Percentiles rank a stretch among this genome's conserved stretches.
These are phyloP conservation scores for Xylocampa areola DNA, from an alignment of 2,888 invertebrate species.

Conservation along the genomic window DNA sequence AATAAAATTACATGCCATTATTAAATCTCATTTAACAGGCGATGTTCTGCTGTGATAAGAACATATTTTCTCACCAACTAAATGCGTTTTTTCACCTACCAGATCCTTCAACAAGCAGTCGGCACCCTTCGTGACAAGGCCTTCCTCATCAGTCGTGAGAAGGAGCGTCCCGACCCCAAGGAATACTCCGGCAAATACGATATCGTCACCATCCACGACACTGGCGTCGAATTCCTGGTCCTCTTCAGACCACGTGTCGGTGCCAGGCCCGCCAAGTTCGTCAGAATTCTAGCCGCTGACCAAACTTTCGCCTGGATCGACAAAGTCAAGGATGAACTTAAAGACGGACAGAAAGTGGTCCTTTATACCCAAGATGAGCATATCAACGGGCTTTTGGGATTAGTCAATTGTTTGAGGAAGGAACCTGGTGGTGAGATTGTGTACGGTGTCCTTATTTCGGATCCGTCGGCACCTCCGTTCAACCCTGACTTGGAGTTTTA, in stretches of 20 bases:
- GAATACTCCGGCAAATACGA: slow-evolving; percentile 81
- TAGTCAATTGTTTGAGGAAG: slow-evolving; percentile 95
- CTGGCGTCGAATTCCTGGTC: slow-evolving; percentile 87
- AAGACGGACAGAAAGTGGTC: slow-evolving; percentile 88
- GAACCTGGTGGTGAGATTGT: slow-evolving; percentile 93
- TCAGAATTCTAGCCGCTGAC: slow-evolving; percentile 80
- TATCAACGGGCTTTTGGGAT: slow-evolving; percentile 95
- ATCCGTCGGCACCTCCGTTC: slow-evolving; percentile 91
- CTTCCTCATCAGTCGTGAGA: slow-evolving; percentile 91
- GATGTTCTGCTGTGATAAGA: too few relatives aligned
- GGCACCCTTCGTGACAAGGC: slow-evolving; percentile 89
- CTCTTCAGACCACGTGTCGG: slow-evolving; percentile 86
- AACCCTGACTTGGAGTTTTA: slow-evolving; percentile 91
- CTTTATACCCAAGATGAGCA: slow-evolving; percentile 92
- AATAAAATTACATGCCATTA: too few relatives aligned
- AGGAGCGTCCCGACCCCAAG: slow-evolving; percentile 81
- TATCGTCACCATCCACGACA: slow-evolving; percentile 84
- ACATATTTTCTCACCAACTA: too few relatives aligned
- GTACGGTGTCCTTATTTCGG: slow-evolving; percentile 91
- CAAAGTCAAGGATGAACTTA: slow-evolving; percentile 81
- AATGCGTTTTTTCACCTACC: not conserved
- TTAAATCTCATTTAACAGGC: too few relatives aligned
- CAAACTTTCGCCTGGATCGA: slow-evolving; percentile 88
- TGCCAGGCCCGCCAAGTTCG: slow-evolving; percentile 82
- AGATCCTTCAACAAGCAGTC: slow-evolving; percentile 84